Conservation (phyloP, 1,140 invertebrate species). For the Drosophila auraria region DNA sequence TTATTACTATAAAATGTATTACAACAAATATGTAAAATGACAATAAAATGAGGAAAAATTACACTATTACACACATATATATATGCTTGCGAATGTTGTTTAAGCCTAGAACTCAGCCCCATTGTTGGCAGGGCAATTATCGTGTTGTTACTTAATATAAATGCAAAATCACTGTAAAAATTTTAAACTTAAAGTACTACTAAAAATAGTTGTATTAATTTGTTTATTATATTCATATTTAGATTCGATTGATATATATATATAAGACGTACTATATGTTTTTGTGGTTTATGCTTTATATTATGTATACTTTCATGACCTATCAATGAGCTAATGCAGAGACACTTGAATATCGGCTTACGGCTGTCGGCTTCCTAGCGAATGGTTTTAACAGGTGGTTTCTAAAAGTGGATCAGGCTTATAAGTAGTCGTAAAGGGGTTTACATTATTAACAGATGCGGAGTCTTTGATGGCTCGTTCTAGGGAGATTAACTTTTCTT, state of each 20-base stretch:
- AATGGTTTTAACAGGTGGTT: constrained; percentile 78
- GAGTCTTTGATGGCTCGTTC: constrained; percentile 53
- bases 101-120: constrained; percentile 65
- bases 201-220: constrained; percentile 56
- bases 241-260: constrained; percentile 61
- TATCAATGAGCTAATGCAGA: constrained; percentile 57
- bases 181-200: constrained; percentile 62
- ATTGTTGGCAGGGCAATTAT: constrained; percentile 54
- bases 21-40: constrained; percentile 71
- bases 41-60: constrained; percentile 68
- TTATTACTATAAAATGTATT: constrained; percentile 76
- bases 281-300: constrained; percentile 36
- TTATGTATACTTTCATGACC: constrained; percentile 46
- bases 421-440: constrained; percentile 49
- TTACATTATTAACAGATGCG: constrained; percentile 47
- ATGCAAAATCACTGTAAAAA: constrained; percentile 77
- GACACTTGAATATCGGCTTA: constrained; percentile 55
- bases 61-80: constrained; percentile 65
- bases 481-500: constrained; percentile 18
- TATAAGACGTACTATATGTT: constrained; percentile 49
- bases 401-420: constrained; percentile 73
- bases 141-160: constrained; percentile 70
- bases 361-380: constrained; percentile 48
- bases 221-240: constrained; percentile 60
- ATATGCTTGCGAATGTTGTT: constrained; percentile 68